Conservation (phyloP, 2,797 vertebrate genomes). For the Acanthis flammea region DNA sequence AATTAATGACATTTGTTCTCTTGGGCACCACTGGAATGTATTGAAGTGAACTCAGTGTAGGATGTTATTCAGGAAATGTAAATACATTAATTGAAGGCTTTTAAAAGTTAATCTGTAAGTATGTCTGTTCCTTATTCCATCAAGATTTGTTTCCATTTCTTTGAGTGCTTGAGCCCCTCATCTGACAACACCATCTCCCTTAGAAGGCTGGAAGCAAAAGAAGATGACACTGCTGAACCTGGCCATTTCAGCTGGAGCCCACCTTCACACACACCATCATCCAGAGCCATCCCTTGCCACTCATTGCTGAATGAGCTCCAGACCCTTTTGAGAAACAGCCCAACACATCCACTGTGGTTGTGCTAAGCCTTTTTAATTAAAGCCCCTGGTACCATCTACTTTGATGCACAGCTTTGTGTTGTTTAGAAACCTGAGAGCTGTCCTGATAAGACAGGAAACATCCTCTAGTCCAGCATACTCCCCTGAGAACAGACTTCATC, state of each 20-base stretch:
- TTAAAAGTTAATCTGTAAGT: background rate
- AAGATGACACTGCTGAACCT: background rate
- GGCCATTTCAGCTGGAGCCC: background rate
- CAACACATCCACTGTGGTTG: background rate
- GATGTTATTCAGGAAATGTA: background rate
- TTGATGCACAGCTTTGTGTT: background rate
- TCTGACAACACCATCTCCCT: background rate
- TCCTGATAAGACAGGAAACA: background rate
- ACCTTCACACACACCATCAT: background rate
- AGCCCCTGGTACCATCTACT: background rate
- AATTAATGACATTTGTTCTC: slow-evolving; percentile 9
- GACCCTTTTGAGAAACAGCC: background rate
- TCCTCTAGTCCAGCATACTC: background rate
- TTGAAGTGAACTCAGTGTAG: background rate
- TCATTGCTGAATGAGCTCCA: background rate
- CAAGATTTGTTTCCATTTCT: background rate
- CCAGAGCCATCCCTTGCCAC: background rate
- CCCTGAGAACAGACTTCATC: background rate
- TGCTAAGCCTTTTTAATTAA: background rate
- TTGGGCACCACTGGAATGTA: background rate
- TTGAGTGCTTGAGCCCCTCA: background rate
- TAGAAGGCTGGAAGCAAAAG: background rate
- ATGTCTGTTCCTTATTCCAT: background rate
- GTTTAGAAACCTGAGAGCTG: background rate
- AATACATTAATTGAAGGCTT: background rate